Percentiles rank a stretch among this genome's conserved stretches.
These are phyloP conservation scores for Polymixis lichenea DNA, from an alignment of 2,888 invertebrate species.

Conservation along the genomic window DNA sequence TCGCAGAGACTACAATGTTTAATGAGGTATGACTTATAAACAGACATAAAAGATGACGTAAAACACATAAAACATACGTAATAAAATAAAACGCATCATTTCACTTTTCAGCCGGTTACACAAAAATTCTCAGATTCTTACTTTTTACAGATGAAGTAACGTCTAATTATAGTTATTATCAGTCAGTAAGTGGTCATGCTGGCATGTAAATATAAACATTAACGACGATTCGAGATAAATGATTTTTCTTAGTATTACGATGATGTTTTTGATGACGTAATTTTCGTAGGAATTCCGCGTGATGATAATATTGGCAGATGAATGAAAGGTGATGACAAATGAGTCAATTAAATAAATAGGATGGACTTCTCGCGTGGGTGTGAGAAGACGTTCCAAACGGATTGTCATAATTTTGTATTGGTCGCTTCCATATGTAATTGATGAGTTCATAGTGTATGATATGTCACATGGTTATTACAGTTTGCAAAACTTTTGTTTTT, in stretches of 20 bases:
- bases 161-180: constrained; percentile 46
- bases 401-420: background rate
- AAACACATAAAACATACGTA: background rate
- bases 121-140: background rate
- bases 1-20: background rate
- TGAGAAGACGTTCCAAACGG: background rate
- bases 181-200: constrained; percentile 11
- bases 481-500: too few relatives aligned
- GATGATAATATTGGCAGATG: constrained; percentile 36
- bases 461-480: too few relatives aligned
- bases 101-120: background rate
- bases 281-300: constrained; percentile 31
- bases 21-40: background rate
- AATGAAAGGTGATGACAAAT: constrained; percentile 29
- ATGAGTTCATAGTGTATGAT: background rate
- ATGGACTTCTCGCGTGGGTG: constrained; percentile 4
- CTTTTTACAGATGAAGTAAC: constrained; percentile 17
- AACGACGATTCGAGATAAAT: background rate
- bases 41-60: constrained; percentile 5
- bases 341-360: background rate
- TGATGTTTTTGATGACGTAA: constrained; percentile 26
- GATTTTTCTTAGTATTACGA: constrained; percentile 42
- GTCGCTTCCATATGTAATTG: background rate
- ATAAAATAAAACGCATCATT: constrained; percentile 20
- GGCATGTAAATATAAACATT: constrained; percentile 37